Percentiles rank a stretch among this genome's conserved stretches.
These are phyloP conservation scores for Erannis defoliaria DNA, from an alignment of 2,888 invertebrate genomes.

Conservation along the genomic window DNA sequence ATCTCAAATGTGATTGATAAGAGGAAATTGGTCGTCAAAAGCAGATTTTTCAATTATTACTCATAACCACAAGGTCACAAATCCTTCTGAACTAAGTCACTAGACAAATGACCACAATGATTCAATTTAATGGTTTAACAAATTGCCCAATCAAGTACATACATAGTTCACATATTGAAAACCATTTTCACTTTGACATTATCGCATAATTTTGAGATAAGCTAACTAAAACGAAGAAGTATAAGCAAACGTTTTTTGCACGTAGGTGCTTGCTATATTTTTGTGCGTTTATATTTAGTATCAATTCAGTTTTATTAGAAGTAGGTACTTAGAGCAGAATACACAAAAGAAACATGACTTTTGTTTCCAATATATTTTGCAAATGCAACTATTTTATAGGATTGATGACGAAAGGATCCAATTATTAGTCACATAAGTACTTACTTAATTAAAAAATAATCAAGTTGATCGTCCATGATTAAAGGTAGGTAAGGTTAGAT, in stretches of 20 bases:
- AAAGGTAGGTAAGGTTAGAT: conserved; percentile 5
- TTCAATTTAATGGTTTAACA: neutral
- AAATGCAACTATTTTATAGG: neutral
- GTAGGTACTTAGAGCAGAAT: neutral
- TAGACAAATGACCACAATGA: neutral
- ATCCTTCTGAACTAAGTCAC: neutral
- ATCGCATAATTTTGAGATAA: neutral
- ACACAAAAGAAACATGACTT: neutral
- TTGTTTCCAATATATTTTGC: neutral
- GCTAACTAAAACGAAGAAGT: neutral
- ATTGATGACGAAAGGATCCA: too few relatives aligned
- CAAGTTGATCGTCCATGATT: neutral
- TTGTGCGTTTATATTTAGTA: neutral
- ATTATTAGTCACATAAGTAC: too few relatives aligned
- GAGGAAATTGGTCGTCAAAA: neutral
- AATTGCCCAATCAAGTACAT: neutral
- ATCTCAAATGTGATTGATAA: neutral
- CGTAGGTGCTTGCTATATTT: neutral
- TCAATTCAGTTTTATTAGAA: neutral
- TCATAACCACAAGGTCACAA: neutral
- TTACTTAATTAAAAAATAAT: neutral
- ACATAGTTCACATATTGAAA: neutral
- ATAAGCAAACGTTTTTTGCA: neutral
- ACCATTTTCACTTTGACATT: neutral
- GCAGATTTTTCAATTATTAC: neutral